Conservation (phyloP, 2,797 vertebrate genomes). For the Ptychadena robeensis region DNA sequence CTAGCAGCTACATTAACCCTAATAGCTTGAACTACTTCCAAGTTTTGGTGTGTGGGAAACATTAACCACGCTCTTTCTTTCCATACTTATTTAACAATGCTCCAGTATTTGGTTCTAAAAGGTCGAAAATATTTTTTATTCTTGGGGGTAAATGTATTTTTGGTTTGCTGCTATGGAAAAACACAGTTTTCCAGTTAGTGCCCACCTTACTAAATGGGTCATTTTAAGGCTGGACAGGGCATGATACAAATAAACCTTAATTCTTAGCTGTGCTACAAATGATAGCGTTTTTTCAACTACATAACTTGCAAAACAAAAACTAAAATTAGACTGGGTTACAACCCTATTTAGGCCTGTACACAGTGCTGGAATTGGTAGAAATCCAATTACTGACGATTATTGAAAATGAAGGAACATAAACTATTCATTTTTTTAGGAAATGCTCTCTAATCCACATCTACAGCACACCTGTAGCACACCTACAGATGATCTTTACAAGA, state of each 20-base stretch:
- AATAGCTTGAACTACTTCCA: too few relatives aligned
- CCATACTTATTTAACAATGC: too few relatives aligned
- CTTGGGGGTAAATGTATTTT: too few relatives aligned
- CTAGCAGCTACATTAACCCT: too few relatives aligned
- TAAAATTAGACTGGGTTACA: neutral
- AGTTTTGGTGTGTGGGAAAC: neutral
- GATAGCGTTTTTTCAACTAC: neutral
- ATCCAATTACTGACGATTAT: conserved; percentile 15
- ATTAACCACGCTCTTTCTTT: too few relatives aligned
- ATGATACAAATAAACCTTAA: neutral
- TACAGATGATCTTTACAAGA: conserved; percentile 37
- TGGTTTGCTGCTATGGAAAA: neutral
- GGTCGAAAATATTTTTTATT: too few relatives aligned
- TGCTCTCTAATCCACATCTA: conserved; percentile 1
- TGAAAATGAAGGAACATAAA: conserved; percentile 3
- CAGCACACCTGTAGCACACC: too few relatives aligned
- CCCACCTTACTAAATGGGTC: neutral
- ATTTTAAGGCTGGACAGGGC: neutral
- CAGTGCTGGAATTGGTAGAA: conserved; percentile 3
- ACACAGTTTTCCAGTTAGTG: neutral
- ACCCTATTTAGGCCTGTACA: neutral
- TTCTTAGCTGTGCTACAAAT: neutral
- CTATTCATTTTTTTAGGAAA: conserved; percentile 6
- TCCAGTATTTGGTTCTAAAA: too few relatives aligned
- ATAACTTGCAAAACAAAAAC: neutral